phyloP scores from a whole-genome alignment of 2,888 invertebrate genomes.

The Morpho helenor region DNA sequence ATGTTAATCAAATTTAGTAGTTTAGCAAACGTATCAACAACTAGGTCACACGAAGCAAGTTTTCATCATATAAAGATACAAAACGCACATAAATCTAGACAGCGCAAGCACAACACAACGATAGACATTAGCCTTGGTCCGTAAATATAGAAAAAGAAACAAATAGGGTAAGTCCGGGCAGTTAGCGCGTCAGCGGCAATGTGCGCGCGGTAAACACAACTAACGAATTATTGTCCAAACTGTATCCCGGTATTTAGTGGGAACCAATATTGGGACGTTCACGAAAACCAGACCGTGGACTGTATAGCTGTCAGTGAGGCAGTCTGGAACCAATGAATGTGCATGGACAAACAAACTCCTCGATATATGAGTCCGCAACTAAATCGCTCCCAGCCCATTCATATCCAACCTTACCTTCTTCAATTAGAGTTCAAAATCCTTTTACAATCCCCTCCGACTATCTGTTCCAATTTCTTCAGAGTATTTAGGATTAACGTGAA shows the following conservation, averaged over 20 bases:
- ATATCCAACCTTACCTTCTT: too few species aligned
- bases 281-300: slow-evolving; percentile 50
- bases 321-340: slow-evolving; percentile 29
- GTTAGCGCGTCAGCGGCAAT: slow-evolving; percentile 27
- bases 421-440: background rate
- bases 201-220: slow-evolving; percentile 41
- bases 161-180: slow-evolving; percentile 19
- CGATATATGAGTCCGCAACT: slow-evolving; percentile 6
- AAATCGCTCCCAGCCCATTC: background rate
- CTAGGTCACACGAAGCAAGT: slow-evolving; percentile 1
- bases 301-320: slow-evolving; percentile 46
- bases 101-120: slow-evolving; percentile 11
- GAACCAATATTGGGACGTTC: slow-evolving; percentile 57
- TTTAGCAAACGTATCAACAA: background rate
- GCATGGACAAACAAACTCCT: slow-evolving; percentile 56
- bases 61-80: slow-evolving; percentile 1
- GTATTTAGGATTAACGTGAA: slow-evolving; percentile 7
- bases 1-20: too few species aligned
- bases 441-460: background rate
- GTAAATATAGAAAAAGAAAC: slow-evolving; percentile 20
- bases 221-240: slow-evolving; percentile 53
- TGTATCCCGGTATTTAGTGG: slow-evolving; percentile 50
- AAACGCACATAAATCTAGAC: slow-evolving; percentile 3
- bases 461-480: slow-evolving; percentile 9
- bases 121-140: slow-evolving; percentile 28